phyloP scores from a whole-genome alignment of 2,113 vertebrate species.

The Hypanus sabinus region DNA sequence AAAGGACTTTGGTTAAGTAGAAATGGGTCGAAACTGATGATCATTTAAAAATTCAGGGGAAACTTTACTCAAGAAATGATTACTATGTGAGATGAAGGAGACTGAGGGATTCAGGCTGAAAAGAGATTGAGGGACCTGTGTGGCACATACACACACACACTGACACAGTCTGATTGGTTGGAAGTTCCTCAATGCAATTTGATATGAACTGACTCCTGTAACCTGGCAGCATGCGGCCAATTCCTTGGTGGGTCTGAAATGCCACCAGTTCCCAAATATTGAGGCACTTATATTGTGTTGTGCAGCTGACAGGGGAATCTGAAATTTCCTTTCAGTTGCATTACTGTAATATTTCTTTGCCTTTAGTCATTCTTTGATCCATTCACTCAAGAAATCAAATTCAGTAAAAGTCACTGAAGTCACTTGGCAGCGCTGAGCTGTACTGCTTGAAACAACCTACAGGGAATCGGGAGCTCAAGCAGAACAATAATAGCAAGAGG shows the following conservation, averaged over 20 bases:
- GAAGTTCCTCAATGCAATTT: neutral
- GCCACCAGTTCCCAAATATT: neutral
- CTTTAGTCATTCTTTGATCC: constrained; percentile 27
- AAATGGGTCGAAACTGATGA: neutral
- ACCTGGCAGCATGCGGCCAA: neutral
- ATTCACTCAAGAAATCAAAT: constrained; percentile 11
- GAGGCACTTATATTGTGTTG: neutral
- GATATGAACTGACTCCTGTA: neutral
- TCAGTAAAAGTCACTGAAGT: constrained; percentile 21
- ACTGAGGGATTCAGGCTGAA: too few relatives aligned
- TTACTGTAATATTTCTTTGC: constrained; percentile 2
- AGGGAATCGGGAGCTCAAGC: neutral
- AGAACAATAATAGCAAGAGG: neutral
- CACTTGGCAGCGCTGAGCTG: neutral
- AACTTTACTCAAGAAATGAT: too few relatives aligned
- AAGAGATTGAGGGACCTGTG: too few relatives aligned
- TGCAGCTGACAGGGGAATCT: neutral
- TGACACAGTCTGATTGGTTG: neutral
- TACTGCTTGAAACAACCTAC: neutral
- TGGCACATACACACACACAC: too few relatives aligned
- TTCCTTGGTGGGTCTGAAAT: neutral
- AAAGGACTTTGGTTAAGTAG: too few relatives aligned
- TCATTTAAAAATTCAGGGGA: neutral
- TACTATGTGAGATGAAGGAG: too few relatives aligned
- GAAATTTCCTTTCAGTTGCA: neutral